Evolutionary conservation across 2,888 invertebrate genomes (phyloP).

Genomic region (Leptopilina myrica): DNA sequence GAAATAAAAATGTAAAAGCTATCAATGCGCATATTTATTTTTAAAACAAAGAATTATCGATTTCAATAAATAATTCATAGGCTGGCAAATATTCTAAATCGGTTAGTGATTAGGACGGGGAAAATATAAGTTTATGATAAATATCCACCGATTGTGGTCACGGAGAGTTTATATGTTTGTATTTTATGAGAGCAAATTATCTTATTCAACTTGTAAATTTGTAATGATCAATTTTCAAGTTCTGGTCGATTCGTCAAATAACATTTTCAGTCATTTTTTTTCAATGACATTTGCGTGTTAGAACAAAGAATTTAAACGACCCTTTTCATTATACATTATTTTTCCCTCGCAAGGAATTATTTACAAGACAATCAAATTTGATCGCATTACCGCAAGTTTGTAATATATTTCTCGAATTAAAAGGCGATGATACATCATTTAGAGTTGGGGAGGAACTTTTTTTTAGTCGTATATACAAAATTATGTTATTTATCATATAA

Average conservation of each 20-base stretch:
- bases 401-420: too few species aligned
- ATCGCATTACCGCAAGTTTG: neutral
- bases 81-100: neutral
- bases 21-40: too few species aligned
- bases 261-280: neutral
- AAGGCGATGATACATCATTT: too few species aligned
- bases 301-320: neutral
- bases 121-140: conserved; percentile 6
- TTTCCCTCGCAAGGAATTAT: neutral
- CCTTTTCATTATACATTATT: neutral
- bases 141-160: neutral
- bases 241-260: neutral
- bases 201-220: conserved; percentile 14
- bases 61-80: conserved; percentile 15
- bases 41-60: neutral
- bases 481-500: too few species aligned
- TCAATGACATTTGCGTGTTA: neutral
- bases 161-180: neutral
- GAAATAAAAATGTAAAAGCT: too few species aligned
- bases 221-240: neutral
- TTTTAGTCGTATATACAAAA: too few species aligned
- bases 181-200: neutral
- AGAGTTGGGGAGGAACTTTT: too few species aligned
- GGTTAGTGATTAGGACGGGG: neutral
- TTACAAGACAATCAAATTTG: too few species aligned